phyloP scores from a whole-genome alignment of 2,888 invertebrate species.

The Endomychus coccineus region DNA sequence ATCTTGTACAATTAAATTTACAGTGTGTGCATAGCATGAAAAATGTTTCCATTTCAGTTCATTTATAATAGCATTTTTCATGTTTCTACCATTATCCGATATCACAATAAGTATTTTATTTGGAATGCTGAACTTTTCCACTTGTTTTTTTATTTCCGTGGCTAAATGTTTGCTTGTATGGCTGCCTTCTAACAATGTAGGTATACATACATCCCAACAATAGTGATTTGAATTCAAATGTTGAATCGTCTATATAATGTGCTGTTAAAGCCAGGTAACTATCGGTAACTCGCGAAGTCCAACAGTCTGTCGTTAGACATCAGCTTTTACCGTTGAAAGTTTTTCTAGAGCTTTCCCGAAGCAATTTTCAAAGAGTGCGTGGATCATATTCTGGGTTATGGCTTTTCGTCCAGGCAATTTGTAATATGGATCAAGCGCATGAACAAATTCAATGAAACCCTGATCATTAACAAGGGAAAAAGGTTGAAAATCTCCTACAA shows the following conservation, averaged over 20 bases:
- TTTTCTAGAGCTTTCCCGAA: too few species aligned
- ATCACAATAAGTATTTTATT: constrained; percentile 24
- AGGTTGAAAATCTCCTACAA: too few species aligned
- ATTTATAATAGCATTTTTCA: constrained; percentile 16
- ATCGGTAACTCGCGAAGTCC: constrained; percentile 6
- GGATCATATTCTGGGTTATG: not conserved
- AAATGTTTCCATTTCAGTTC: constrained; percentile 5
- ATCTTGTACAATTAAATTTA: constrained; percentile 2
- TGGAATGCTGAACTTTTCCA: constrained; percentile 17
- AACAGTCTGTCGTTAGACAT: constrained; percentile 10
- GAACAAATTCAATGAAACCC: too few species aligned
- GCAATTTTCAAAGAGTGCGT: too few species aligned
- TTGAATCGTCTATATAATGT: constrained; percentile 12
- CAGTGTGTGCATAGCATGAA: constrained; percentile 9
- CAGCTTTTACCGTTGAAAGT: too few species aligned
- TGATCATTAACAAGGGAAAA: too few species aligned
- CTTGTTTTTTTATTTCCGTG: constrained; percentile 12
- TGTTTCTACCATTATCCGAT: constrained; percentile 23
- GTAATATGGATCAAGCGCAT: too few species aligned
- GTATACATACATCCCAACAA: constrained; percentile 23
- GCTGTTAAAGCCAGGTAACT: constrained; percentile 8
- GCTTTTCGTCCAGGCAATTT: too few species aligned
- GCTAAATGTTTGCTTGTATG: constrained; percentile 24
- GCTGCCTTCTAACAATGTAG: constrained; percentile 9
- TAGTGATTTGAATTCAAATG: constrained; percentile 22